These are phyloP conservation scores for Xylota segnis DNA, from an alignment of 2,888 invertebrate genomes.

Conservation along the genomic window DNA sequence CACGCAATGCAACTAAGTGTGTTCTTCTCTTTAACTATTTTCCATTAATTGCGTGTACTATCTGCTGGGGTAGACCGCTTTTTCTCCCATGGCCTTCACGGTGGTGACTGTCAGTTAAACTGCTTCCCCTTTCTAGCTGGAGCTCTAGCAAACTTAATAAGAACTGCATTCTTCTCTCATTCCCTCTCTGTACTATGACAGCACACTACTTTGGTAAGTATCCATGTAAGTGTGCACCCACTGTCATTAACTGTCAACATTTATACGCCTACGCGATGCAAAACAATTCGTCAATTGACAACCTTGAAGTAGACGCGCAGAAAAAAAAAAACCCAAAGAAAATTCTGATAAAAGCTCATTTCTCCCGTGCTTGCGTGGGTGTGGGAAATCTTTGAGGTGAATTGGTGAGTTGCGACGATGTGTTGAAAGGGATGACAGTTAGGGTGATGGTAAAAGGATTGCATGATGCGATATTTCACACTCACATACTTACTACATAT, in stretches of 20 bases:
- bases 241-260: slow-evolving; percentile 47
- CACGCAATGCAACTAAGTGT: slow-evolving; percentile 49
- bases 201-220: not conserved
- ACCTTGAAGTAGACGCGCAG: slow-evolving; percentile 52
- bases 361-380: not conserved
- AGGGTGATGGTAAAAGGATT: not conserved
- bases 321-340: slow-evolving; percentile 13
- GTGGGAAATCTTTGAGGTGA: slow-evolving; percentile 16
- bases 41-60: slow-evolving; percentile 19
- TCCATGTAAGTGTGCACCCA: slow-evolving; percentile 41
- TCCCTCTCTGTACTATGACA: not conserved
- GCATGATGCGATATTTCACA: slow-evolving; percentile 16
- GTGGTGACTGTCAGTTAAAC: slow-evolving; percentile 19
- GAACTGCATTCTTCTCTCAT: slow-evolving; percentile 10
- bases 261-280: slow-evolving; percentile 56
- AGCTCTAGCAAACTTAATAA: not conserved
- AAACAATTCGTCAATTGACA: slow-evolving; percentile 59
- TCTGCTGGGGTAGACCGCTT: slow-evolving; percentile 12
- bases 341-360: slow-evolving; percentile 31
- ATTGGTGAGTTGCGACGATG: slow-evolving; percentile 6
- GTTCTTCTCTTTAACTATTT: slow-evolving; percentile 33
- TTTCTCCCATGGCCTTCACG: slow-evolving; percentile 57
- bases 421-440: slow-evolving; percentile 22
- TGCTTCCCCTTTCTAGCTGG: slow-evolving; percentile 23
- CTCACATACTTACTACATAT: not conserved